Evolutionary conservation across 35 echinoderm and acorn worm genomes (phyloP).

Genomic region (Stichopus chloronotus): DNA sequence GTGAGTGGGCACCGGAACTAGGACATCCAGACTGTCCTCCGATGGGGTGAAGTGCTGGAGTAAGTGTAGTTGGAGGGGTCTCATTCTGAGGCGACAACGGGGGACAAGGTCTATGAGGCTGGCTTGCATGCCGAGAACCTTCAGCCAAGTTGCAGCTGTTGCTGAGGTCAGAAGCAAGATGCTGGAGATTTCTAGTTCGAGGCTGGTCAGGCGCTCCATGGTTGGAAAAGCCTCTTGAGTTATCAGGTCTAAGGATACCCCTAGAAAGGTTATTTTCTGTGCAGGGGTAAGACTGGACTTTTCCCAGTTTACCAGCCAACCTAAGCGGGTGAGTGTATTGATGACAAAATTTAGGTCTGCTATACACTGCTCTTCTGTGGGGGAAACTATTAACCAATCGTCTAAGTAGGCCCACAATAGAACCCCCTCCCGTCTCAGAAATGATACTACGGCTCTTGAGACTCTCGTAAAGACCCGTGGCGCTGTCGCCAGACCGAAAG

Average conservation of each 20-base stretch:
- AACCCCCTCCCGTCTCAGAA: slow-evolving; percentile 2
- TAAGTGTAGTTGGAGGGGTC: neutral
- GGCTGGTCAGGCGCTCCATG: neutral
- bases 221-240: neutral
- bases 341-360: neutral
- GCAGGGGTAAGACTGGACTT: neutral
- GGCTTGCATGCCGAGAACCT: too few species aligned
- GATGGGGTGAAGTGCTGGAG: slow-evolving; percentile 20
- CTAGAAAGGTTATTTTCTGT: neutral
- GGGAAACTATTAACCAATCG: slow-evolving; percentile 11
- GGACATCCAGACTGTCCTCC: neutral
- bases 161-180: neutral
- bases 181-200: neutral
- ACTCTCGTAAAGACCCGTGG: neutral
- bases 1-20: neutral
- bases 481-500: too few species aligned
- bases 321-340: slow-evolving; percentile 5
- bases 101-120: too few species aligned
- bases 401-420: slow-evolving; percentile 37
- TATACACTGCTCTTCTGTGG: slow-evolving; percentile 13
- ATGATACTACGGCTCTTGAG: neutral
- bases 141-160: too few species aligned
- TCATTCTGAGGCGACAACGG: neutral
- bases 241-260: slow-evolving; percentile 9
- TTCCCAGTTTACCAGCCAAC: slow-evolving; percentile 12